phyloP scores from a whole-genome alignment of 2,113 vertebrate species.

The Numenius arquata region DNA sequence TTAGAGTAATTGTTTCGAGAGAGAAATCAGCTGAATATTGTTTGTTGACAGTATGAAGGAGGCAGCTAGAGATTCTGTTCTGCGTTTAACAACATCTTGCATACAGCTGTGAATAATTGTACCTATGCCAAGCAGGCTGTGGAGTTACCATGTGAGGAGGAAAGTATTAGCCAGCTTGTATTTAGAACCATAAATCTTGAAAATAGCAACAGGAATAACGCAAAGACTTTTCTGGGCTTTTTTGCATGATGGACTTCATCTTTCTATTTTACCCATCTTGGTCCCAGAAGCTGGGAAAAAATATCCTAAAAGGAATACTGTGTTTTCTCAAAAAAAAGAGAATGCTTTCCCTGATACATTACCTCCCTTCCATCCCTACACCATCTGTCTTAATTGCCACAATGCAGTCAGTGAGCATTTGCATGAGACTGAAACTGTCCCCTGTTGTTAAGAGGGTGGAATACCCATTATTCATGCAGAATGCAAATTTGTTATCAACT shows the following conservation, averaged over 20 bases:
- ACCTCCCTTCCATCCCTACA: neutral
- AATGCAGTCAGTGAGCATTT: neutral
- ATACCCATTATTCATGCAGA: neutral
- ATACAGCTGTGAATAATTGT: slow-evolving; percentile 57
- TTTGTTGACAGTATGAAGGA: slow-evolving; percentile 3
- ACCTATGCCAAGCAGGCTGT: slow-evolving; percentile 29
- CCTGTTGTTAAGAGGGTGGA: neutral
- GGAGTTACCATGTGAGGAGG: slow-evolving; percentile 10
- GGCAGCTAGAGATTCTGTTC: slow-evolving; percentile 15
- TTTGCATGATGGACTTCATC: neutral
- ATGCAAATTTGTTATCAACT: neutral
- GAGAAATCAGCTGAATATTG: slow-evolving; percentile 12
- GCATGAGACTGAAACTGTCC: neutral
- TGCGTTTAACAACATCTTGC: slow-evolving; percentile 45
- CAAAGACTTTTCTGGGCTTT: neutral
- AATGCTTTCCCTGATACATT: neutral
- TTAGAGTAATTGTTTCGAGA: neutral
- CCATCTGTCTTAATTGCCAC: neutral
- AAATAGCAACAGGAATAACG: slow-evolving; percentile 21
- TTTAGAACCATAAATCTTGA: slow-evolving; percentile 50
- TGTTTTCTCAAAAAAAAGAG: neutral
- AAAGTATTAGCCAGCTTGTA: slow-evolving; percentile 24
- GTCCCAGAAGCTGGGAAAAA: neutral
- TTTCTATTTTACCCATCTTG: neutral
- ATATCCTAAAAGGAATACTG: neutral